phyloP scores from a whole-genome alignment of 2,113 vertebrate species.

The Zosterops lateralis region DNA sequence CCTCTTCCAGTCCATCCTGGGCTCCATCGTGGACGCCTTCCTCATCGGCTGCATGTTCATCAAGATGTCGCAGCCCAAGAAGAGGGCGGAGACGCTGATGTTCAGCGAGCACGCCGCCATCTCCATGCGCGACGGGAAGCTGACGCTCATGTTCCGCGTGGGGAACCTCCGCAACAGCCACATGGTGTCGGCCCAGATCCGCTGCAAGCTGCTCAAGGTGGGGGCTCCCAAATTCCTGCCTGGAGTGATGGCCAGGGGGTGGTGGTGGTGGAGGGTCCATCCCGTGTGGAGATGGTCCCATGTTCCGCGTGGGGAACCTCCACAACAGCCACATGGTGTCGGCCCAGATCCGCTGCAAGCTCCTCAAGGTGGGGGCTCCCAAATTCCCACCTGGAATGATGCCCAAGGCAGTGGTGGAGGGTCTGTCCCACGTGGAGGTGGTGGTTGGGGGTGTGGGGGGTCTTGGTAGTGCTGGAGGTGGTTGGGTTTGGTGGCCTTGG shows the following conservation, averaged over 20 bases:
- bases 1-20: slow-evolving; percentile 97
- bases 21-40: slow-evolving; percentile 97
- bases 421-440: rapidly evolving
- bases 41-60: slow-evolving; percentile 99
- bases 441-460: rapidly evolving
- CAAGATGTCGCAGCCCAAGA: slow-evolving; percentile 99
- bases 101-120: slow-evolving; percentile 96
- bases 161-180: slow-evolving; percentile 99
- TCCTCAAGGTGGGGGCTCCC: slow-evolving; percentile 88
- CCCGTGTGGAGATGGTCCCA: slow-evolving; percentile 7
- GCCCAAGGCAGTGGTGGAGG: rapidly evolving
- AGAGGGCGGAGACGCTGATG: slow-evolving; percentile 96
- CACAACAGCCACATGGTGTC: slow-evolving; percentile 99
- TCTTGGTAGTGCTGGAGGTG: neutral
- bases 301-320: slow-evolving; percentile 98
- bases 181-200: slow-evolving; percentile 98
- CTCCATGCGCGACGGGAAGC: slow-evolving; percentile 96
- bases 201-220: slow-evolving; percentile 98
- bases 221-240: neutral
- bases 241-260: rapidly evolving
- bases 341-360: slow-evolving; percentile 97
- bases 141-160: slow-evolving; percentile 98
- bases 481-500: no score
- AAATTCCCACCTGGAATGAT: rapidly evolving
- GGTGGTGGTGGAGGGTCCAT: no score